Evolutionary conservation across 2,888 invertebrate genomes (phyloP), one percentile per base, ranked within the genome.

Genomic region (Eristalis pertinax): DNA sequence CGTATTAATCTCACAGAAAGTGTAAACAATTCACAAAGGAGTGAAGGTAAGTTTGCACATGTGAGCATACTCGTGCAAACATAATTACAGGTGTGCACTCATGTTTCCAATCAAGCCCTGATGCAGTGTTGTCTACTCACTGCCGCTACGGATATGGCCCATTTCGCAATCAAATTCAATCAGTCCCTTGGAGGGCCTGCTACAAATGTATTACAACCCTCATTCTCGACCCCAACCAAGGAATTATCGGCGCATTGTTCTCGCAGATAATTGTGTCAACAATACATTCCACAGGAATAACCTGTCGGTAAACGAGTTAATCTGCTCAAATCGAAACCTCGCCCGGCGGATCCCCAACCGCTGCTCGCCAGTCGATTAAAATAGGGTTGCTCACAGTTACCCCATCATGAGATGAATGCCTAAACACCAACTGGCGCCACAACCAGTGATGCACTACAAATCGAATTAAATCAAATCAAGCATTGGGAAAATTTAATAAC

Each of bases 391-490:
- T 58, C 24, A 24, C 58, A 58, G 41, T 43, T 64, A 63, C 24
- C 50, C 41, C 24, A 11, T 38, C 11, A 15, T 24, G 70, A 22
- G 63, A 24, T 41, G 64, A 11, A 86, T 86, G 75, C 86, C 86
- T 69, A 62, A 60, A 73, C 78, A 86, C 67, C 68, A 72, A 63
- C 75, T 86, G 78, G 75, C 78, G 69, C 83, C 68, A 60, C n/a
- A 15, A 41, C 69, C 82, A 69, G 50, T 73, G 82, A 58, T 82
- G 82, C 77, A 86, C 86, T 67, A 24, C 56, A 86, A 86, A 86
- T 86, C 82, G 78, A 86, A 86, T 86, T 86, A 86, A 86, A 86
- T 82, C 82, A 86, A 86, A 86, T 86, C 86, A 86, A 86, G 74
- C 86, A 78, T 86, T 70, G 82, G 70, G 65, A 75, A 79, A 86